Evolutionary conservation across 1,140 invertebrate genomes (phyloP).

Genomic region (Hylaeus anthracinus): DNA sequence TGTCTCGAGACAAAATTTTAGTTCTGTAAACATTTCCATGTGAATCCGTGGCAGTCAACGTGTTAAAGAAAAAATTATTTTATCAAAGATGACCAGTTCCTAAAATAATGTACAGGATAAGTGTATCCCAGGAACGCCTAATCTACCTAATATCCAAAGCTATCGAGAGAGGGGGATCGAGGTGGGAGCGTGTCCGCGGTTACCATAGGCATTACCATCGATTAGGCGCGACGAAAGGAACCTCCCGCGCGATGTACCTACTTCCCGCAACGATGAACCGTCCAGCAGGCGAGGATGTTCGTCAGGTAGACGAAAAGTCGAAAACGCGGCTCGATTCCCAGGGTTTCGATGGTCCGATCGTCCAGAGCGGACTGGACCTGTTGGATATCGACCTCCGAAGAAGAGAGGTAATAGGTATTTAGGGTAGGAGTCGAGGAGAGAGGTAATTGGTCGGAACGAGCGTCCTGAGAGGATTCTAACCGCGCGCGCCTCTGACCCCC

Average conservation of each 20-base stretch:
- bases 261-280: neutral
- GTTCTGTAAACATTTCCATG: too few relatives aligned
- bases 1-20: too few relatives aligned
- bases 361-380: neutral
- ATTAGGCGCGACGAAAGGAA: neutral
- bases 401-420: constrained; percentile 44
- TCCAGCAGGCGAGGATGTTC: neutral
- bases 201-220: too few relatives aligned
- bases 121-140: too few relatives aligned
- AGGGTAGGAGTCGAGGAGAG: constrained; percentile 50
- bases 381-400: constrained; percentile 18
- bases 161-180: too few relatives aligned
- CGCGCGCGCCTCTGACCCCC: constrained; percentile 34
- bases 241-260: neutral
- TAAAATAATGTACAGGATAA: too few relatives aligned
- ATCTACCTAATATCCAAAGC: too few relatives aligned
- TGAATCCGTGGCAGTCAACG: too few relatives aligned
- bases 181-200: too few relatives aligned
- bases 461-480: constrained; percentile 46
- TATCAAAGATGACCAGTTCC: too few relatives aligned
- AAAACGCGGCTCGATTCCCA: neutral
- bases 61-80: too few relatives aligned
- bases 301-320: neutral
- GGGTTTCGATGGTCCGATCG: neutral
- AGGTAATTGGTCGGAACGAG: constrained; percentile 68